Base-by-base conservation (phyloP, 2,797 vertebrate species). In the Diceros bicornis region DNA sequence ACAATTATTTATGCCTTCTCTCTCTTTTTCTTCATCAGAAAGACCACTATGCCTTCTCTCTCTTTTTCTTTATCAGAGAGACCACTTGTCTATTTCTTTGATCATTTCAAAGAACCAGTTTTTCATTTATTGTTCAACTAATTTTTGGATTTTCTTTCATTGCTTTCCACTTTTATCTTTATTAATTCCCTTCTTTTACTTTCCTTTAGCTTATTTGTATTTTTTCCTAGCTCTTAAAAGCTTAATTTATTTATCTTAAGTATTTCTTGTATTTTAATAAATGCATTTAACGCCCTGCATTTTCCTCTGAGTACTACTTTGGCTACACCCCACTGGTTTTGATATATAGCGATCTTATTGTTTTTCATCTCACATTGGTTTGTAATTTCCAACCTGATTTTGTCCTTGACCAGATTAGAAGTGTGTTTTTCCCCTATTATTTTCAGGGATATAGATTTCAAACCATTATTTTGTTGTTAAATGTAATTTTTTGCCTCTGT, bases 31-130 rank as follows among this genome's bases (percentile, higher is more conserved):
- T 61, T 72, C 89, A 93, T 91, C 44, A 86, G 62, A 83, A 90
- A 86, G 18, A 90, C 89, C 27, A 66, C 3, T 84, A 62, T 88
- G 55, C 64, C 34, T 74, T 91, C 9, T 55, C 75, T 88, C 11
- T 78, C 20, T 94, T 78, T 94, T 91, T 68, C 84, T 61, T 72
- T 89, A 93, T 91, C 52, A 86, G 62, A 83, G 90, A 86, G 18
- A 90, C 85, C 27, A 66, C 3, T 84, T 37, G 20, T 64, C 71
- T 78, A 37, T 87, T 72, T 79, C 32, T 68, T 13, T 44, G 47
- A 18, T 64, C 20, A 47, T 68, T 91, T 92, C n/a, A 93, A 62
- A 94, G 61, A 92, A 75, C 12, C 13, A 81, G 21, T 27, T 81
- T 89, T 92, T 87, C 20, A 64, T 71, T 87, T 77, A 64, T 78